Evolutionary conservation across 2,888 invertebrate genomes (phyloP).

Genomic region (Chymomyza fuscimana): DNA sequence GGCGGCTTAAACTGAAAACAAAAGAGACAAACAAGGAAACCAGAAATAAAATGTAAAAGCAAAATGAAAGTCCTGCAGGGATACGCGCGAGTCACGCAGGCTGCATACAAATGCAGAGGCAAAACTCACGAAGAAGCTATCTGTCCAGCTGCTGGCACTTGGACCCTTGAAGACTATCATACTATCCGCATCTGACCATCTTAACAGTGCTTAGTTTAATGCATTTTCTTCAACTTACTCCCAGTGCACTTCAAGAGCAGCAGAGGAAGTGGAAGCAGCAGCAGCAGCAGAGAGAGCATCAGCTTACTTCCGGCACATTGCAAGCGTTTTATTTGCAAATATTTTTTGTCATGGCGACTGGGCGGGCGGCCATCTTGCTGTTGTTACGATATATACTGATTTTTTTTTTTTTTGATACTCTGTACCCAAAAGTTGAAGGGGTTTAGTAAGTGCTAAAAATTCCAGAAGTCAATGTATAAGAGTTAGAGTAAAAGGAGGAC

Average conservation of each 20-base stretch:
- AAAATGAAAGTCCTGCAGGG: background rate
- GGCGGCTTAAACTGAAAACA: conserved; percentile 25
- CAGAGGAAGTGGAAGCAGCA: conserved; percentile 1
- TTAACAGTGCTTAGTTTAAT: conserved; percentile 63
- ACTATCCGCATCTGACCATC: conserved; percentile 29
- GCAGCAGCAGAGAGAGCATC: conserved; percentile 24
- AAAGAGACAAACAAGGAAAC: background rate
- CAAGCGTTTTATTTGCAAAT: conserved; percentile 70
- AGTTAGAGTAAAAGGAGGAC: no score
- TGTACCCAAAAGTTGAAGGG: no score
- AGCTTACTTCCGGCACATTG: conserved; percentile 72
- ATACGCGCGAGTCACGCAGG: conserved; percentile 46
- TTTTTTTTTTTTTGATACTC: no score
- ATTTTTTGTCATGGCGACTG: conserved; percentile 41
- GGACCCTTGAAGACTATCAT: conserved; percentile 9
- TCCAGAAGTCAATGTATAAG: no score
- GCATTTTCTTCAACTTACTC: conserved; percentile 46
- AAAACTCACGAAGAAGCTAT: background rate
- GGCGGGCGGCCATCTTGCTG: background rate
- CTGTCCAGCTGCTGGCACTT: background rate
- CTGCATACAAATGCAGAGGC: conserved; percentile 61
- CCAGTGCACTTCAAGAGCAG: conserved; percentile 18
- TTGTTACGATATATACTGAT: background rate
- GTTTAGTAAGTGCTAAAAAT: no score
- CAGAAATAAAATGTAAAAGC: background rate